Conservation (phyloP, 2,888 invertebrate genomes). For the Scaeva pyrastri region DNA sequence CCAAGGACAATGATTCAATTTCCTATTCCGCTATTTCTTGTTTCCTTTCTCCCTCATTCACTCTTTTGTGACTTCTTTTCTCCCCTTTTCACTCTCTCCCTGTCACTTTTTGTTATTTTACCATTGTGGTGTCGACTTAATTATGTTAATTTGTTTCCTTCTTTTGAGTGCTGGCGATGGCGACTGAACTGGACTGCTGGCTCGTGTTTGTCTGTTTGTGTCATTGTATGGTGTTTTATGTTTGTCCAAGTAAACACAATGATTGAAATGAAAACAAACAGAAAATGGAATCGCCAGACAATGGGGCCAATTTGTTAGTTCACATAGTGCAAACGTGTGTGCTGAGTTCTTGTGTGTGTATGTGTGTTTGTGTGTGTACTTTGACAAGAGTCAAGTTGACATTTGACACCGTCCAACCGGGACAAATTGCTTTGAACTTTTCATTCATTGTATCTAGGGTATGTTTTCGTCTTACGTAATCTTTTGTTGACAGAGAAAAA, state of each 20-base stretch:
- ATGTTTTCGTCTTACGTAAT: not conserved
- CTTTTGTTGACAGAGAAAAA: not conserved
- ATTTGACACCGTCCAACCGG: constrained; percentile 61
- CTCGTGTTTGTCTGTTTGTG: not conserved
- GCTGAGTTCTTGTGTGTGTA: too few relatives aligned
- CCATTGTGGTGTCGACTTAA: constrained; percentile 31
- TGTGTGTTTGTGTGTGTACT: constrained; percentile 40
- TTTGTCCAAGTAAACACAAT: constrained; percentile 24
- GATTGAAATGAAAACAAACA: constrained; percentile 34
- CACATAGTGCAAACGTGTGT: too few relatives aligned
- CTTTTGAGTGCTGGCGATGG: constrained; percentile 2
- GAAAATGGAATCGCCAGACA: constrained; percentile 41
- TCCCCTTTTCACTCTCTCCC: not conserved
- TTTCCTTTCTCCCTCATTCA: not conserved
- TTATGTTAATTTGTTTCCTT: constrained; percentile 50
- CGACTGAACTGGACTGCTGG: too few relatives aligned
- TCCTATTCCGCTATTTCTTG: not conserved
- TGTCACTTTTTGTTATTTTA: not conserved
- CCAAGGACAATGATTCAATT: not conserved
- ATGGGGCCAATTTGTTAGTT: constrained; percentile 9
- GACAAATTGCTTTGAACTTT: constrained; percentile 49
- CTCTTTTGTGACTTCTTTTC: too few relatives aligned
- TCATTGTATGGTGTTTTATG: not conserved
- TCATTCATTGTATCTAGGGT: not conserved
- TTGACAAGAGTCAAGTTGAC: constrained; percentile 67